phyloP scores from a whole-genome alignment of 2,888 invertebrate species.

The Adela reaumurella region DNA sequence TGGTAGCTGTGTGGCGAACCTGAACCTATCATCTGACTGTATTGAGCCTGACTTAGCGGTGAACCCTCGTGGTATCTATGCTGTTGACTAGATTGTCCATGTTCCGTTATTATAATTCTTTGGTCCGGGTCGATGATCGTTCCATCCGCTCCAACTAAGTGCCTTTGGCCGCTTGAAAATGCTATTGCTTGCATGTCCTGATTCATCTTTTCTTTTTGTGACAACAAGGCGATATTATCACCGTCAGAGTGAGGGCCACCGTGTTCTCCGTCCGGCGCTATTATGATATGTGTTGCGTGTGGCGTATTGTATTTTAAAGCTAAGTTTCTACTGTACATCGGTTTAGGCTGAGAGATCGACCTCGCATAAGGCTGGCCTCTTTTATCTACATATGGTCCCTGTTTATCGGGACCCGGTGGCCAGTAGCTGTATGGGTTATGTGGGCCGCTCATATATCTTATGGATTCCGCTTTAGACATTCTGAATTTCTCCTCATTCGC shows the following conservation, averaged over 20 bases:
- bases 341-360: constrained; percentile 4
- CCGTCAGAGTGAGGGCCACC: constrained; percentile 4
- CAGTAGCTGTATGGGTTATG: constrained; percentile 18
- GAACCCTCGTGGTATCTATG: constrained; percentile 13
- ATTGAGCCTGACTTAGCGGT: constrained; percentile 18
- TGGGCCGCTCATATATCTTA: background rate
- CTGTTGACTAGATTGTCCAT: constrained; percentile 2
- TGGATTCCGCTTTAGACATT: background rate
- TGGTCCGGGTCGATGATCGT: constrained; percentile 10
- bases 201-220: background rate
- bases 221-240: background rate
- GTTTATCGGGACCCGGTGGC: constrained; percentile 19
- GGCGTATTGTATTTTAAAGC: constrained; percentile 6
- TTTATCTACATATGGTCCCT: constrained; percentile 4
- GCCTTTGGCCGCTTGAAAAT: constrained; percentile 10
- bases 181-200: constrained; percentile 10
- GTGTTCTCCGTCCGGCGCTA: constrained; percentile 8
- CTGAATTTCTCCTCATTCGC: constrained; percentile 3
- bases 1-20: constrained; percentile 18
- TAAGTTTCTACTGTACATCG: constrained; percentile 4
- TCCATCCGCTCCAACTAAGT: constrained; percentile 5
- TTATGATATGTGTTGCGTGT: constrained; percentile 7
- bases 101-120: constrained; percentile 9
- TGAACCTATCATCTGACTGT: constrained; percentile 23
- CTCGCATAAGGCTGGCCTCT: constrained; percentile 5